Evolutionary conservation across 30 jellyfish, hydroid and myxozoan species (phyloP), one percentile per base, ranked within the genome.

Genomic region (Sanderia malayensis): DNA sequence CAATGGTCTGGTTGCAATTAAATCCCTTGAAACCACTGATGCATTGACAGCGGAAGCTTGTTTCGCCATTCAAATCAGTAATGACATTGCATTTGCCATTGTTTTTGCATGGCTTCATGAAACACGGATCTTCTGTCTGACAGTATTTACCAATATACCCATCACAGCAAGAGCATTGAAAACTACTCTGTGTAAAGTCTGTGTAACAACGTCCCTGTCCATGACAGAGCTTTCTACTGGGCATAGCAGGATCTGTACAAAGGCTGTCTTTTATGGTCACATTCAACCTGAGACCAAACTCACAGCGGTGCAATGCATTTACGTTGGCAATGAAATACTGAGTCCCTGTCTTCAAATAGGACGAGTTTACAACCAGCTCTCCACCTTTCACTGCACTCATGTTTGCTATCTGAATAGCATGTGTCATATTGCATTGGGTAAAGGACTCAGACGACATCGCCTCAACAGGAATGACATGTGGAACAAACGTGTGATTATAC

Each of bases 161-260:
- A 30, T 67, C 93, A 73, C 96, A 80, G 77, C 99, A 93, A 13
- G 60, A 18, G 34, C 99, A 93, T 63, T 71, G 84, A 81, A 58
- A 93, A 20, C 73, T 55, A 44, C 21, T 46, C 64, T 47, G 53
- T 26, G 67, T 59, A 53, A 67, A 93, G 66, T 81, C 96, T 10
- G 96, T 93, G 53, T 74, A 84, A 49, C 99, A 93, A 23, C 55
- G 74, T 22, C 99, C 99, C 60, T 72, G 86, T 0, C 95, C 99
- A 71, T 85, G 59, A 52, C 99, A 93, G 45, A 86, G 32, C 2
- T 52, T 61, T 1, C 65, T 44, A 11, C 67, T 60, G 4, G 74
- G 67, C 22, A 52, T 21, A 4, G 52, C 6, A 0, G 90, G 94
- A 55, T 93, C 95, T 13, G 20, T 24, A 63, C 99, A 93, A 2